Percentiles rank a stretch among this genome's conserved stretches.
Evolutionary conservation across 2,797 vertebrate species (phyloP).

Genomic region (Halcyon chelicuti): DNA sequence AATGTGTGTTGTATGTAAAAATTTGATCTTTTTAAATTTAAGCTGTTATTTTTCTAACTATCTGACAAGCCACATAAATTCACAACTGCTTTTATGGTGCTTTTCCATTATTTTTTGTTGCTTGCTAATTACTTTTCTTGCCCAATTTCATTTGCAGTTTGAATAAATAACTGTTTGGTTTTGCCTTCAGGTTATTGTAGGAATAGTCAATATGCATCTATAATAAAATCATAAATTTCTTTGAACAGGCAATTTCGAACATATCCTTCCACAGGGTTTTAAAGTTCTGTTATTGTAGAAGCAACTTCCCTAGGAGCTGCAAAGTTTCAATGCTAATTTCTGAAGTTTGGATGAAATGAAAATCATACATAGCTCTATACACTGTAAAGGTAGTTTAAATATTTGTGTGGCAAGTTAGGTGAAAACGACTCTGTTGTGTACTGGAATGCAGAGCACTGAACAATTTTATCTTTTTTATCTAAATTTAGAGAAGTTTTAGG

Average conservation of each 20-base stretch:
- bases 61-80: conserved; percentile 79
- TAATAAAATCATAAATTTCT: conserved; percentile 86
- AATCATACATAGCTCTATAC: neutral
- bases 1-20: neutral
- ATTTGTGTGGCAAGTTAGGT: neutral
- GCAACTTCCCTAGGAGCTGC: conserved; percentile 59
- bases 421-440: neutral
- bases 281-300: conserved; percentile 74
- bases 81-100: conserved; percentile 72
- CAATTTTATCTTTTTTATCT: neutral
- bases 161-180: conserved; percentile 82
- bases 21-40: conserved; percentile 70
- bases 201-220: conserved; percentile 80
- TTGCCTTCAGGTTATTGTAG: conserved; percentile 78
- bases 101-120: conserved; percentile 81
- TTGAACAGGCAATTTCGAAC: conserved; percentile 81
- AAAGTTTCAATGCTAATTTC: conserved; percentile 66
- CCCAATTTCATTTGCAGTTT: conserved; percentile 82
- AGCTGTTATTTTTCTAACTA: conserved; percentile 76
- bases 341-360: conserved; percentile 43
- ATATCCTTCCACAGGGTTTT: conserved; percentile 70
- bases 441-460: neutral
- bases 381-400: conserved; percentile 14
- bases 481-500: neutral
- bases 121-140: conserved; percentile 84